Base-by-base conservation (phyloP, 2,888 invertebrate genomes). In the Diarsia brunnea region DNA sequence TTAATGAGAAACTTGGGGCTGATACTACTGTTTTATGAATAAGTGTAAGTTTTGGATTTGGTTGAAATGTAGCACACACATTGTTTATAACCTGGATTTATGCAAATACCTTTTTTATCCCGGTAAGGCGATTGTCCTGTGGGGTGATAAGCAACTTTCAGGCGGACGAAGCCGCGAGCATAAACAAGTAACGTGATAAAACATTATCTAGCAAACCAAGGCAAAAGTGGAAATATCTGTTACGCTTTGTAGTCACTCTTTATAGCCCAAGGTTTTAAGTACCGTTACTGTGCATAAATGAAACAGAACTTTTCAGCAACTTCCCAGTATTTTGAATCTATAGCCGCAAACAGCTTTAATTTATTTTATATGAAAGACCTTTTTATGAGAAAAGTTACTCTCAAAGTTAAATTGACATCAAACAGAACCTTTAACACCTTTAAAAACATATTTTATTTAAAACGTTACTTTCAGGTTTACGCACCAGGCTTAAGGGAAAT, bases 401-500 rank as follows among this genome's bases (percentile, higher is more conserved):
- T 43, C 1, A 45, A 61, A 63, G 43, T 63, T 79, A 67, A 73
- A 73, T 78, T 78, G 47, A 61, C 43, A 66, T 60, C 7, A 27
- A 67, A 75, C 14, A 31, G n/a, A 51, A 51, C 19, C 47, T n/a
- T 4, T 45, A 53, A 27, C 51, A 78, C 31, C n/a, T n/a, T 24
- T 60, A 60, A 27, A 49, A 1, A 1, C 14, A 45, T 10, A 12
- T 53, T 73, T 16, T 11, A 31, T 27, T 43, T 51, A 4, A 27
- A 49, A 47, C 19, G 0, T 27, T 7, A 27, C 27, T 61, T 58
- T 2, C 90, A 97, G 97, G 95, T 97, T 58, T 96, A 97, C 76
- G 97, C 98, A 10, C 96, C 96, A 86, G 98, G 98, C 49, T 97
- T 98, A 90, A 95, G 97, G 78, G 97, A 97, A 88, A 91, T 97